Percentiles rank a stretch among this genome's conserved stretches.
These are phyloP conservation scores for Gracilinanus agilis DNA, from an alignment of 2,113 vertebrate genomes.

Conservation along the genomic window DNA sequence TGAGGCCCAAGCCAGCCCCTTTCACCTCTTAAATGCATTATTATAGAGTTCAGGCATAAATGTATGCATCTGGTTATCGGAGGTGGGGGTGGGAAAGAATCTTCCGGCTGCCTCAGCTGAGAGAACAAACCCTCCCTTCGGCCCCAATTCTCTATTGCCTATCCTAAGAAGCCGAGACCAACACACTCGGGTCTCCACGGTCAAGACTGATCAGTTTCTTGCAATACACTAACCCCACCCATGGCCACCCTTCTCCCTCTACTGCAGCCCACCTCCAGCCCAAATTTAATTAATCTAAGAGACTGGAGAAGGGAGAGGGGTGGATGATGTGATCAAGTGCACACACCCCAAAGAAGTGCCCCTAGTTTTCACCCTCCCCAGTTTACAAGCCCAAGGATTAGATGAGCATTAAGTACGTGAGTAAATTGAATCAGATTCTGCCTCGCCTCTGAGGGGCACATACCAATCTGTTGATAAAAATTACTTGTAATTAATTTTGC, in stretches of 20 bases:
- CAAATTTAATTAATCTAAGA: slow-evolving; percentile 74
- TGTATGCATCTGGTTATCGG: slow-evolving; percentile 48
- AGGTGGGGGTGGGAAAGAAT: slow-evolving; percentile 31
- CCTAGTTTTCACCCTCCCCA: not conserved
- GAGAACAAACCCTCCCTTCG: slow-evolving; percentile 31
- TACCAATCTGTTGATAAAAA: slow-evolving; percentile 71
- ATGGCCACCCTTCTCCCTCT: slow-evolving; percentile 50
- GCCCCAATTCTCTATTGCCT: slow-evolving; percentile 13
- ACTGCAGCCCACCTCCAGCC: not conserved
- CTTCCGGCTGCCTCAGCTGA: slow-evolving; percentile 6
- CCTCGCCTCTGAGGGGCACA: slow-evolving; percentile 64
- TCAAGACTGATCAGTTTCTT: slow-evolving; percentile 61
- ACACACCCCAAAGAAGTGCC: slow-evolving; percentile 69
- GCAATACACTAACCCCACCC: slow-evolving; percentile 58
- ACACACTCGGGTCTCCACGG: not conserved
- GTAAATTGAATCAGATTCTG: slow-evolving; percentile 75
- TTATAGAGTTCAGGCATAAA: slow-evolving; percentile 73
- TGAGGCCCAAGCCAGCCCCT: slow-evolving; percentile 68
- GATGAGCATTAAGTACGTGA: slow-evolving; percentile 78
- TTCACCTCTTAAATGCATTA: slow-evolving; percentile 75
- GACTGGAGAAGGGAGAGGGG: not conserved
- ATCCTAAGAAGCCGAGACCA: not conserved
- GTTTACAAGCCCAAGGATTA: slow-evolving; percentile 64
- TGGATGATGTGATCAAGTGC: slow-evolving; percentile 67
- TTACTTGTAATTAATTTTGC: slow-evolving; percentile 63